phyloP scores from a whole-genome alignment of 2,797 vertebrate genomes.

The Momotus momota region DNA sequence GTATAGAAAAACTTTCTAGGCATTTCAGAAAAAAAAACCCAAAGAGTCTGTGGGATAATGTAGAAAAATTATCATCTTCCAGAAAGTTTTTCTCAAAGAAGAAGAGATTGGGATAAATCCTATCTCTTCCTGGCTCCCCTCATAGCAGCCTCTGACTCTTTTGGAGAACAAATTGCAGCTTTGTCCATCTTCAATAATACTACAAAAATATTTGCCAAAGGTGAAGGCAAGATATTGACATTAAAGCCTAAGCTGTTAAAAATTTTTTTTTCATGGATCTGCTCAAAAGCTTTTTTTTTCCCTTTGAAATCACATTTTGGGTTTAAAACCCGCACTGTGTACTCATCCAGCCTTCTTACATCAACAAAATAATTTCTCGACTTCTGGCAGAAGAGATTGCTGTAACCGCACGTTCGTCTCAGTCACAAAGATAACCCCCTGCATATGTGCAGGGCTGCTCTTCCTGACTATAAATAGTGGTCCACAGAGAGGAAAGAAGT shows the following conservation, averaged over 20 bases:
- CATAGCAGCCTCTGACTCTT: background rate
- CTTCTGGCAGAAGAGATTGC: background rate
- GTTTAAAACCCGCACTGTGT: background rate
- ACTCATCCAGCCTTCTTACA: background rate
- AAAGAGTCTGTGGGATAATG: background rate
- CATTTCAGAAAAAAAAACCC: background rate
- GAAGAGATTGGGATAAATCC: background rate
- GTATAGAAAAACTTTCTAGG: background rate
- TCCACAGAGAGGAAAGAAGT: background rate
- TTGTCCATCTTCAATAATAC: background rate
- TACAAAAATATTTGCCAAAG: background rate
- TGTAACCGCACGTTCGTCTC: background rate
- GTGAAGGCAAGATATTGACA: background rate
- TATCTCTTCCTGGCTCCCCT: background rate
- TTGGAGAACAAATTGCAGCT: background rate
- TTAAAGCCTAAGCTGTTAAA: background rate
- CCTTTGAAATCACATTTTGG: background rate
- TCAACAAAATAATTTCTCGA: background rate
- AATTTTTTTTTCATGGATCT: background rate
- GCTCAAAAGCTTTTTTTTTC: background rate
- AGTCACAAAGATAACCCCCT: background rate
- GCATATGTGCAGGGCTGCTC: background rate
- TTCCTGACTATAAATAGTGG: conserved; percentile 3
- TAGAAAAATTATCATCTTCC: background rate
- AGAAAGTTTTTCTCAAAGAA: background rate